A percentile compares a stretch with the other conserved stretches of the same genome.
These are phyloP conservation scores for Antitype chi DNA, from an alignment of 2,888 invertebrate genomes.

Conservation along the genomic window DNA sequence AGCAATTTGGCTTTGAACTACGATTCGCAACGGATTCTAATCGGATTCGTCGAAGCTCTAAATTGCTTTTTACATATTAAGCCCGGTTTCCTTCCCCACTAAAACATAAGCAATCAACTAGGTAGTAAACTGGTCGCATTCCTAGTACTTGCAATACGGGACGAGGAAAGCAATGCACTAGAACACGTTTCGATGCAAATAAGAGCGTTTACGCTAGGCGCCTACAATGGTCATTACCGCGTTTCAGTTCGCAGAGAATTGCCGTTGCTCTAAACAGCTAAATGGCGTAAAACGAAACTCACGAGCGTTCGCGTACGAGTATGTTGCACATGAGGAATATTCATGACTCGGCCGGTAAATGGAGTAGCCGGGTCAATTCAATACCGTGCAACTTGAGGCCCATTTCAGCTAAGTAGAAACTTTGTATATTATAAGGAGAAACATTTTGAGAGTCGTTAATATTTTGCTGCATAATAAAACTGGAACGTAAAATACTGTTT, in stretches of 20 bases:
- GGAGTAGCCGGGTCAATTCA: conserved; percentile 75
- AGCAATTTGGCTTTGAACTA: conserved; percentile 70
- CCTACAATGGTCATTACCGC: conserved; percentile 86
- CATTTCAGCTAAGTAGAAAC: conserved; percentile 64
- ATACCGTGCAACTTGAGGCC: conserved; percentile 68
- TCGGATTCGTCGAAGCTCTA: conserved; percentile 67
- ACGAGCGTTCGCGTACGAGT: conserved; percentile 72
- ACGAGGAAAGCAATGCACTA: conserved; percentile 77
- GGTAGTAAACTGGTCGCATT: conserved; percentile 73
- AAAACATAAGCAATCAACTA: conserved; percentile 70
- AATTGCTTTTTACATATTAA: conserved; percentile 66
- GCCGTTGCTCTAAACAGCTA: conserved; percentile 83
- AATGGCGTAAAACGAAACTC: conserved; percentile 84
- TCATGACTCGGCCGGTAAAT: conserved; percentile 79
- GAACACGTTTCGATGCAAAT: conserved; percentile 86
- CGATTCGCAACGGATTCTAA: conserved; percentile 65
- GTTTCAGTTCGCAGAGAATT: conserved; percentile 84
- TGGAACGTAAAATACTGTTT: conserved; percentile 21
- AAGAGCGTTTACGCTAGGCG: conserved; percentile 83
- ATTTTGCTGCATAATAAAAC: conserved; percentile 38
- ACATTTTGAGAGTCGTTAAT: conserved; percentile 32
- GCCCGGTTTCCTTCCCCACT: conserved; percentile 65
- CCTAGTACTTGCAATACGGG: conserved; percentile 71
- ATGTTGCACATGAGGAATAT: conserved; percentile 82
- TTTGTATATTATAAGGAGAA: conserved; percentile 38